Percentiles rank a stretch among this genome's conserved stretches.
Conservation (phyloP, 2,888 invertebrate species). For the Xanthia icteritia region DNA sequence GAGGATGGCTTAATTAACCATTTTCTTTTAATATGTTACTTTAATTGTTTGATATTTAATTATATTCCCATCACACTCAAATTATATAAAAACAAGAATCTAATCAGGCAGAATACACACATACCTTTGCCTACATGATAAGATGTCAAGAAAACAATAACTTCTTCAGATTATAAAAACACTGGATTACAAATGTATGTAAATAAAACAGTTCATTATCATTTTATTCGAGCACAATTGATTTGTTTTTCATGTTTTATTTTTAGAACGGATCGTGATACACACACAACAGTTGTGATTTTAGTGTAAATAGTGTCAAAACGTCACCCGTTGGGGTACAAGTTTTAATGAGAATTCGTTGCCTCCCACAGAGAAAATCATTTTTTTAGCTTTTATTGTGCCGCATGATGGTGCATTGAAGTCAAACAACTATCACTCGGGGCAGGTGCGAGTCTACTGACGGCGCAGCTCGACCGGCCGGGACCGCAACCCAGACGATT, state of each 20-base stretch:
- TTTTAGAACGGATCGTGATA: conserved; percentile 49
- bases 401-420: conserved; percentile 62
- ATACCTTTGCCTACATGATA: conserved; percentile 53
- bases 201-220: conserved; percentile 55
- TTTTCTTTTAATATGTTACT: no score
- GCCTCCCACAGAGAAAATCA: conserved; percentile 61
- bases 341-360: conserved; percentile 53
- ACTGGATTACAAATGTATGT: conserved; percentile 43
- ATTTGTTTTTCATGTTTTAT: conserved; percentile 59
- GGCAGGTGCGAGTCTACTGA: conserved; percentile 75
- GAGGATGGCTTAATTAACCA: conserved; percentile 27
- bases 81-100: conserved; percentile 21
- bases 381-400: conserved; percentile 46
- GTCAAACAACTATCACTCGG: conserved; percentile 71
- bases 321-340: conserved; percentile 58
- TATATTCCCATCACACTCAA: neutral
- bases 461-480: conserved; percentile 78
- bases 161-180: conserved; percentile 30
- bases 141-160: conserved; percentile 50
- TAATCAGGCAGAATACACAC: conserved; percentile 49
- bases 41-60: conserved; percentile 16
- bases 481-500: conserved; percentile 72
- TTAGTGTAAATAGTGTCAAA: conserved; percentile 57
- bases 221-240: conserved; percentile 37
- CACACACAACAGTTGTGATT: conserved; percentile 54